A percentile compares a stretch with the other conserved stretches of the same genome.
Evolutionary conservation across 2,113 vertebrate species (phyloP).

Genomic region (Esox niger): DNA sequence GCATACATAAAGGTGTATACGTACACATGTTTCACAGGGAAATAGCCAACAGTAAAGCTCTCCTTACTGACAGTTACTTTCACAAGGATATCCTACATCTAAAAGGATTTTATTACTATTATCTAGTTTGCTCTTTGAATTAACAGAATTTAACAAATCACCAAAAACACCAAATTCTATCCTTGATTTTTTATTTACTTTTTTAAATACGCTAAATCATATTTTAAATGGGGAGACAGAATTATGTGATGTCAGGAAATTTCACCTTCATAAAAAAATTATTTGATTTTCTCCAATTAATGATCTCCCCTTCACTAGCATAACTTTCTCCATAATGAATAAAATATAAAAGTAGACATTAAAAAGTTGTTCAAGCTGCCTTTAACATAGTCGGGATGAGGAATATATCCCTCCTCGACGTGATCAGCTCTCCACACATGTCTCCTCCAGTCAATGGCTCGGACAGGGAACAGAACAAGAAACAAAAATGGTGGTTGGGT

Average conservation of each 20-base stretch:
- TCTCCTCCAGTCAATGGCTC: constrained; percentile 27
- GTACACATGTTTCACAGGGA: constrained; percentile 20
- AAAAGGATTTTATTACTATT: constrained; percentile 33
- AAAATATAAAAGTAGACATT: constrained; percentile 22
- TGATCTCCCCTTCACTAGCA: not conserved
- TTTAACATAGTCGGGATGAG: constrained; percentile 13
- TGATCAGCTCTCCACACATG: constrained; percentile 24
- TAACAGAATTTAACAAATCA: constrained; percentile 46
- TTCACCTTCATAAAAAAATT: constrained; percentile 3
- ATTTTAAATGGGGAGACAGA: constrained; percentile 16
- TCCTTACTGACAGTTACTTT: constrained; percentile 39
- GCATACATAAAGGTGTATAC: constrained; percentile 43
- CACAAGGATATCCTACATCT: constrained; percentile 38
- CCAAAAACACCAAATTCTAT: constrained; percentile 33
- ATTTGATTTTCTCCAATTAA: constrained; percentile 5
- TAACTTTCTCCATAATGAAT: constrained; percentile 13
- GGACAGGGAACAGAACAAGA: constrained; percentile 51
- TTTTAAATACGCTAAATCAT: constrained; percentile 8
- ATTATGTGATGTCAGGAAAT: constrained; percentile 19
- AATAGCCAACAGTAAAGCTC: constrained; percentile 38
- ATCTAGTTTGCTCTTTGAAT: constrained; percentile 30
- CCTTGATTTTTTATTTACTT: constrained; percentile 15
- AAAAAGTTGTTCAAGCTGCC: constrained; percentile 21
- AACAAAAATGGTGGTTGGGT: constrained; percentile 53
- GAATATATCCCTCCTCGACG: constrained; percentile 25